Percentiles rank a stretch among this genome's conserved stretches.
These are phyloP conservation scores for Xenops minutus DNA, from an alignment of 2,797 vertebrate genomes.

Conservation along the genomic window DNA sequence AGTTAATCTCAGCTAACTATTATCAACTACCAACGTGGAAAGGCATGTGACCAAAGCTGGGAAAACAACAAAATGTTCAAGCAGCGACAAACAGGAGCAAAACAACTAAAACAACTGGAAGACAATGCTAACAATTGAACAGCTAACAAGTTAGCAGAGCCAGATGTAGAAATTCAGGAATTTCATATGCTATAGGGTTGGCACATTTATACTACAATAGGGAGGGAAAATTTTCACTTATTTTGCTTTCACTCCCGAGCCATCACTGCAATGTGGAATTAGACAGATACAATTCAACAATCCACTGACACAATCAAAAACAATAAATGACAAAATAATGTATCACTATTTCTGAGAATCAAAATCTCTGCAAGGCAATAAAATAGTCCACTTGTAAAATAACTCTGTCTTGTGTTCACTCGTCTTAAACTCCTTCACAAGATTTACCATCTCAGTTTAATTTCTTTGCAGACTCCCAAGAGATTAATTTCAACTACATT, in stretches of 20 bases:
- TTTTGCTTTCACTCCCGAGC: background rate
- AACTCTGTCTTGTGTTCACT: background rate
- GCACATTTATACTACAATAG: background rate
- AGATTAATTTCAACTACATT: constrained; percentile 1
- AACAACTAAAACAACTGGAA: background rate
- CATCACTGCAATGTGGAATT: background rate
- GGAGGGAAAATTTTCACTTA: background rate
- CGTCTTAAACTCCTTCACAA: background rate
- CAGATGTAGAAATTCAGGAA: background rate
- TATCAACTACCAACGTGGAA: background rate
- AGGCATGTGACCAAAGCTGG: background rate
- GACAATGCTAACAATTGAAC: background rate
- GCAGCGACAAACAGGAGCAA: background rate
- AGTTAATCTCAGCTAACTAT: background rate
- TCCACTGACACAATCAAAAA: background rate
- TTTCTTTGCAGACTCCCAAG: background rate
- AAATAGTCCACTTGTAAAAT: background rate
- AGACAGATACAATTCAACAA: background rate
- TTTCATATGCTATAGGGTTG: background rate
- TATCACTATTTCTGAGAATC: background rate
- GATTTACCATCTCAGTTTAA: background rate
- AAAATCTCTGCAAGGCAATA: background rate
- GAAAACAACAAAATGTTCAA: background rate
- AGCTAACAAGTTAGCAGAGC: background rate
- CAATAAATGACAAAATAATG: background rate